Base-by-base conservation (phyloP, 2,888 invertebrate species). In the Parnassius smintheus region DNA sequence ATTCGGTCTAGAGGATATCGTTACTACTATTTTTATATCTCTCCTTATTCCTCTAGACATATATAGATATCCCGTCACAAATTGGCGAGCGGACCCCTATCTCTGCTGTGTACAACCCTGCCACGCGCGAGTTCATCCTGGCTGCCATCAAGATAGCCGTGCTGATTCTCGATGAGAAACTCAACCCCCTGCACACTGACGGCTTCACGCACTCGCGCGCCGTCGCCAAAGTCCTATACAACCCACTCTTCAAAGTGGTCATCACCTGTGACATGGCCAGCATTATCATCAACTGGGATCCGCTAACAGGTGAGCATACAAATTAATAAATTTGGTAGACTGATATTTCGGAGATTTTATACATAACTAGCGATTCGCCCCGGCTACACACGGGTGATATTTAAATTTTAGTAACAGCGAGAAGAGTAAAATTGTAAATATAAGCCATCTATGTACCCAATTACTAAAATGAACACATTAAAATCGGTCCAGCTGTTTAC, bases 241-340 rank as follows among this genome's bases (percentile, higher is more conserved):
- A 96, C 85, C 93, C 94, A 13, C 91, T 96, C 1, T 97, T 95
- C 74, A 93, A 95, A 77, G 92, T 94, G 67, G 91, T 97, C 67
- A 93, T 97, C 62, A 95, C 96, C 0, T 96, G 95, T 59, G 96
- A 96, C 61, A 86, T 94, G 79, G 96, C 96, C 76, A 96, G 96
- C 68, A 94, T 94, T 67, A 96, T 97, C 64, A 95, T 96, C 70
- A 94, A 95, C 35, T 97, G 97, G 97, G 94, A 96, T 80, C 94
- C 96, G 0, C 92, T 94, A 83, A 94, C 93, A 54, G 96, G 95
- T 74, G 65, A 72, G 22, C 41, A 22, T 35, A 35, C 4, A 35
- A 35, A 35, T 35, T 7, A 35, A 35, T 35, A 7, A 4, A 35
- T 35, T 35, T 35, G 35, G 7, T 35, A 7, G 35, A 35, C 7